These are phyloP conservation scores for Leucania comma DNA, from an alignment of 2,888 invertebrate species.

Conservation along the genomic window DNA sequence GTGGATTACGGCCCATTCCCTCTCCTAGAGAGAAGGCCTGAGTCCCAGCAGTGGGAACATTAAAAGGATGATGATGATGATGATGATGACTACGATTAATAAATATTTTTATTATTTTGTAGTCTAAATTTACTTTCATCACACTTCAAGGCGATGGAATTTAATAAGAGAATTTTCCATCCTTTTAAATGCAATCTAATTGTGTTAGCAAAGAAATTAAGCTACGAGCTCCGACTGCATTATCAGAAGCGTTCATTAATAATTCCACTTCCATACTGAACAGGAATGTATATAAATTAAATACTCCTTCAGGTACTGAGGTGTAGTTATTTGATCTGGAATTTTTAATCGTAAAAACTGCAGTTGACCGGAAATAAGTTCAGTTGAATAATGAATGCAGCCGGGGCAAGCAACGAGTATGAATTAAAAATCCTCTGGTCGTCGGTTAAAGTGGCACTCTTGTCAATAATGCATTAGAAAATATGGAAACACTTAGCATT, in stretches of 20 bases:
- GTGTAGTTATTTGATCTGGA: background rate
- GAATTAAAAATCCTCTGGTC: constrained; percentile 42
- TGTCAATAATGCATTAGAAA: constrained; percentile 14
- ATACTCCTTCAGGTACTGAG: constrained; percentile 16
- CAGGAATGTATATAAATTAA: constrained; percentile 26
- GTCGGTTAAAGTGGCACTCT: constrained; percentile 29
- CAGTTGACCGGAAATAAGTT: constrained; percentile 45
- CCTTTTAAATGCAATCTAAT: background rate
- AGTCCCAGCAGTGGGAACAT: no score
- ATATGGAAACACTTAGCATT: background rate
- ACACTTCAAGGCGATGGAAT: background rate
- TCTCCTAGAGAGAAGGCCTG: no score
- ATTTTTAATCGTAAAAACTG: constrained; percentile 12
- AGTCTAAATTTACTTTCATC: background rate
- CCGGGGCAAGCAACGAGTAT: constrained; percentile 22
- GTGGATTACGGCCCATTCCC: no score
- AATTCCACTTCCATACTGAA: constrained; percentile 1
- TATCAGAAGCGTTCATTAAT: constrained; percentile 14
- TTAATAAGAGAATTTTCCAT: background rate
- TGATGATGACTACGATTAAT: background rate
- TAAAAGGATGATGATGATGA: no score
- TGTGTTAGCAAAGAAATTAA: constrained; percentile 11
- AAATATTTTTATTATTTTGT: no score
- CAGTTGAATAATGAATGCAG: constrained; percentile 42
- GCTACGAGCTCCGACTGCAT: constrained; percentile 10